phyloP scores from a whole-genome alignment of 2,888 invertebrate genomes.

The Heliconius ismenius region DNA sequence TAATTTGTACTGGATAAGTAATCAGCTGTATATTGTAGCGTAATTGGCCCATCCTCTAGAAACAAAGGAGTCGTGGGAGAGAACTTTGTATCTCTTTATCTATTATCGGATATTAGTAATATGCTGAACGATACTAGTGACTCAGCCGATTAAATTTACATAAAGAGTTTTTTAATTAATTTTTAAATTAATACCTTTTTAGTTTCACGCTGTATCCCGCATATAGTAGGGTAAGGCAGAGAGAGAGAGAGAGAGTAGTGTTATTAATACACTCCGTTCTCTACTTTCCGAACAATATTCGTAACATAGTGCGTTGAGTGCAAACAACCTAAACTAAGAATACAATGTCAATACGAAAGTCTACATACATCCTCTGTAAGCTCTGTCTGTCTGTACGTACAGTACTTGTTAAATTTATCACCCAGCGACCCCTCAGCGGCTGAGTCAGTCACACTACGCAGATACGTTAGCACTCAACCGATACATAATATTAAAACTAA shows the following conservation, averaged over 20 bases:
- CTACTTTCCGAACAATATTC: background rate
- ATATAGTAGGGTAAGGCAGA: background rate
- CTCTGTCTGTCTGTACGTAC: too few species aligned
- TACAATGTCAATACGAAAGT: background rate
- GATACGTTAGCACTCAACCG: constrained; percentile 30
- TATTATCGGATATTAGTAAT: constrained; percentile 24
- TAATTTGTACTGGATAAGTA: constrained; percentile 67
- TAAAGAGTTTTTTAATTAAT: too few species aligned
- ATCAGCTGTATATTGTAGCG: constrained; percentile 46
- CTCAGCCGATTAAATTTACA: too few species aligned
- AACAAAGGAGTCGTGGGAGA: constrained; percentile 35
- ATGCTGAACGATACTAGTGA: constrained; percentile 12
- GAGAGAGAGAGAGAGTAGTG: background rate
- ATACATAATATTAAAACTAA: constrained; percentile 34
- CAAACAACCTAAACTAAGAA: background rate
- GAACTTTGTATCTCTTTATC: constrained; percentile 27
- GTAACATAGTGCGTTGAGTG: too few species aligned
- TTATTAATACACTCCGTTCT: background rate
- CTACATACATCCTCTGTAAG: background rate
- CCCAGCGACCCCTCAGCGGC: constrained; percentile 26
- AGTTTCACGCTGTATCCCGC: background rate
- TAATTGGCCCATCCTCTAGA: constrained; percentile 47
- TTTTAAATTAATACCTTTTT: background rate
- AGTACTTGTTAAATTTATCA: constrained; percentile 24
- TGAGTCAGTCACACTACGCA: constrained; percentile 22